phyloP scores from a whole-genome alignment of 1,140 invertebrate species.

The Macrocentrus cingulum region DNA sequence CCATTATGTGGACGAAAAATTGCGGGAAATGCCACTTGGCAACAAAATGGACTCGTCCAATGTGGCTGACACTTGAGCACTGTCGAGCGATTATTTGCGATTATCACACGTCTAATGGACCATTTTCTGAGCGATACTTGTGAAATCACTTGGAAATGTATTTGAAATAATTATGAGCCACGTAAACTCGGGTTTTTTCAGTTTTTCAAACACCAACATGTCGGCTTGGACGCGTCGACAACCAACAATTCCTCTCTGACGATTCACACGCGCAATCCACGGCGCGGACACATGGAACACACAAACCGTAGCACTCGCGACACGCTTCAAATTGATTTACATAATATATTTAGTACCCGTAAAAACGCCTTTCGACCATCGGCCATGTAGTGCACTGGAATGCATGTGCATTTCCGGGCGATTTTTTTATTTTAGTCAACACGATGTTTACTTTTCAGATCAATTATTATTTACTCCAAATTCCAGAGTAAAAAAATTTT shows the following conservation, averaged over 20 bases:
- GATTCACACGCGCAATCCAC: conserved; percentile 42
- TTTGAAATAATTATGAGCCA: neutral
- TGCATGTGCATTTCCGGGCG: too few relatives aligned
- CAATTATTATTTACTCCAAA: too few relatives aligned
- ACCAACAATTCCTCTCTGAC: conserved; percentile 46
- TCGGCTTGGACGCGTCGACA: conserved; percentile 33
- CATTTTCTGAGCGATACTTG: too few relatives aligned
- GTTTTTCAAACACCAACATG: conserved; percentile 22
- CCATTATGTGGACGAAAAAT: too few relatives aligned
- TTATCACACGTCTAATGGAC: too few relatives aligned
- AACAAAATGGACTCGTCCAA: conserved; percentile 55
- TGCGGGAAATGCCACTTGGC: conserved; percentile 33
- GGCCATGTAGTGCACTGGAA: neutral
- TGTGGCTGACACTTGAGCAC: conserved; percentile 39
- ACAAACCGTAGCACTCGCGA: conserved; percentile 17
- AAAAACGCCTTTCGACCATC: neutral
- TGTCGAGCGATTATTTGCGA: neutral
- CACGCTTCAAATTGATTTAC: conserved; percentile 36
- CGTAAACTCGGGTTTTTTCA: neutral
- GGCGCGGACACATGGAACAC: conserved; percentile 33
- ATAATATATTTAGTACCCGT: conserved; percentile 30
- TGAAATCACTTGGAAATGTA: too few relatives aligned
- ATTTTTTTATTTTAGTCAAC: too few relatives aligned
- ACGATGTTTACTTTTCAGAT: too few relatives aligned
- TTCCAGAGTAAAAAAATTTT: too few relatives aligned